Percentiles rank a stretch among this genome's conserved stretches.
Conservation (phyloP, 2,113 vertebrate species). For the Chinchilla lanigera region DNA sequence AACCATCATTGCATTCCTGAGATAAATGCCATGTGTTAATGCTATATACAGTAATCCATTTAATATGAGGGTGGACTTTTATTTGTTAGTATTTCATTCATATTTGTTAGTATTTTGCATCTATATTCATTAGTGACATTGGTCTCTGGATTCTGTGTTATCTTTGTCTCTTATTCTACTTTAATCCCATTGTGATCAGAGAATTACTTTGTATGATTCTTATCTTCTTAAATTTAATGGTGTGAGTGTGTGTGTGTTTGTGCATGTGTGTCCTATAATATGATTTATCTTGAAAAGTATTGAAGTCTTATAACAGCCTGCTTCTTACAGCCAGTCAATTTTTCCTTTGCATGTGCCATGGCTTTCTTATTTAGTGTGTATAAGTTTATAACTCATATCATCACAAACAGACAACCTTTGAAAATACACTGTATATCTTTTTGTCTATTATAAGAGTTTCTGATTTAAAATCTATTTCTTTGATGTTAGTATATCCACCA, state of each 20-base stretch:
- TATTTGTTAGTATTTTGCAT: not conserved
- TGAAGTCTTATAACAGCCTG: not conserved
- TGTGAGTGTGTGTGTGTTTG: not conserved
- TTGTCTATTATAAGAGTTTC: not conserved
- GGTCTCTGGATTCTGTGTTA: not conserved
- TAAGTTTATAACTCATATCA: not conserved
- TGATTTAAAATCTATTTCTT: not conserved
- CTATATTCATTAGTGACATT: not conserved
- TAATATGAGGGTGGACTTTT: not conserved
- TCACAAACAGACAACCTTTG: not conserved
- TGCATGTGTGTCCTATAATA: not conserved
- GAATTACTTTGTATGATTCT: not conserved
- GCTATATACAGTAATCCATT: not conserved
- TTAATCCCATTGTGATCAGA: not conserved
- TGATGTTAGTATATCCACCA: not conserved
- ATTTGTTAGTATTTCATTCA: not conserved
- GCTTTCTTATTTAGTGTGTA: not conserved
- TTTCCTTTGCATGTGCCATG: not conserved
- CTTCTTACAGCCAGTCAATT: not conserved
- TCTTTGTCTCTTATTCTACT: not conserved
- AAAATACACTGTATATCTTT: not conserved
- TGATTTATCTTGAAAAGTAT: not conserved
- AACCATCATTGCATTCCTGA: not conserved
- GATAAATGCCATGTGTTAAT: not conserved
- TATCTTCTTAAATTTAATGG: not conserved